Conservation (phyloP, 2,113 vertebrate species). For the Rissa tridactyla region DNA sequence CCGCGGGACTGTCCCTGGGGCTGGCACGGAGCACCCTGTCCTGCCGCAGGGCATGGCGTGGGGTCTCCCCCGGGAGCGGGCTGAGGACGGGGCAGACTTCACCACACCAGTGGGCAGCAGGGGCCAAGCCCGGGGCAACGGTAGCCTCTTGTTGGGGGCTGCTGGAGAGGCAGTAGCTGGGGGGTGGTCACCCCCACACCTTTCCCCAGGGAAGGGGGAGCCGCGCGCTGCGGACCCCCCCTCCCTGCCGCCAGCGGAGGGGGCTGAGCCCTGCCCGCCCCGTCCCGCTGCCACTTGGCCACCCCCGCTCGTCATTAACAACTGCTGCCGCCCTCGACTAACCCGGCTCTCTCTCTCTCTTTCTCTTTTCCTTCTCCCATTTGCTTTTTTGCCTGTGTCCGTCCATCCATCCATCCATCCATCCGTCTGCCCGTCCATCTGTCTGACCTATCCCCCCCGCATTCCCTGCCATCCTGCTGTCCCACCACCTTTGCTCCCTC, state of each 20-base stretch:
- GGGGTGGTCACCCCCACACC: background rate
- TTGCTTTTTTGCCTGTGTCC: background rate
- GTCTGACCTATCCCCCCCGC: background rate
- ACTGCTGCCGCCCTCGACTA: conserved; percentile 41
- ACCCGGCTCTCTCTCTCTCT: conserved; percentile 56
- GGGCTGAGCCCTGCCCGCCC: background rate
- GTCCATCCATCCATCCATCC: background rate
- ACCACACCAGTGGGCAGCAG: background rate
- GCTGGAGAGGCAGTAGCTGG: background rate
- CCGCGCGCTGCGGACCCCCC: background rate
- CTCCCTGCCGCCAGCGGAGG: background rate
- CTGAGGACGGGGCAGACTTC: background rate
- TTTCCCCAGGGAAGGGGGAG: background rate
- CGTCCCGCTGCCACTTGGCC: background rate
- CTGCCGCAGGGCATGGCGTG: background rate
- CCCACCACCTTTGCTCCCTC: conserved; percentile 30
- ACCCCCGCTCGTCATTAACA: background rate
- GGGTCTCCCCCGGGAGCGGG: background rate
- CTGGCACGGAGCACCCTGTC: background rate
- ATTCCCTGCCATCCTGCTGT: background rate
- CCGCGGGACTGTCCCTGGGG: background rate
- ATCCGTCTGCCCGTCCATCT: background rate
- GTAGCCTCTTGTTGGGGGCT: background rate
- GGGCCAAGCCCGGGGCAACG: background rate
- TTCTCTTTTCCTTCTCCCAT: conserved; percentile 48